phyloP scores from a whole-genome alignment of 2,888 invertebrate genomes.

The Diachrysia chrysitis region DNA sequence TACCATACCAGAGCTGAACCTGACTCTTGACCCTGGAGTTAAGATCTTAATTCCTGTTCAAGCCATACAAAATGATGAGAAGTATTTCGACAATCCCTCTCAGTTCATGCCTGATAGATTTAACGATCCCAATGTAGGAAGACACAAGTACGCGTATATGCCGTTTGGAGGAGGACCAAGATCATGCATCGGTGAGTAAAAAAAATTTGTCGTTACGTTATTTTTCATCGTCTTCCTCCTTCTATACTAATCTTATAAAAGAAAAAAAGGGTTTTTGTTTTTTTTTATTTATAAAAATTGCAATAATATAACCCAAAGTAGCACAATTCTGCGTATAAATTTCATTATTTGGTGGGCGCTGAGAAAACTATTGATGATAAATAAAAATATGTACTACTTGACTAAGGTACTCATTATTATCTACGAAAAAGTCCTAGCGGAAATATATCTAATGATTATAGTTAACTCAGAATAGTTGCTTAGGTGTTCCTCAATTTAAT shows the following conservation, averaged over 20 bases:
- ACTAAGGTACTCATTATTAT: no score
- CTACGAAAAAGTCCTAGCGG: no score
- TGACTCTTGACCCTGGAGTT: conserved; percentile 75
- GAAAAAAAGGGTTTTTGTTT: not conserved
- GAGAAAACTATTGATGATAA: no score
- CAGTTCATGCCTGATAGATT: conserved; percentile 74
- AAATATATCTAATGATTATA: no score
- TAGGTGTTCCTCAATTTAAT: no score
- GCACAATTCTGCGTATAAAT: no score
- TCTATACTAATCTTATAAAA: no score
- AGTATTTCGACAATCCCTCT: conserved; percentile 73
- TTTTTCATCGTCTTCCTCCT: not conserved
- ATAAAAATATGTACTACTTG: no score
- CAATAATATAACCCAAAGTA: no score
- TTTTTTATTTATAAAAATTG: no score
- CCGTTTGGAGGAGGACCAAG: conserved; percentile 79
- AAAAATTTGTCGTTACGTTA: not conserved
- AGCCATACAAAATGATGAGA: conserved; percentile 74
- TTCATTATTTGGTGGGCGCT: no score
- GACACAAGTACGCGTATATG: conserved; percentile 67
- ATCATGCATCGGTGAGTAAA: conserved; percentile 73
- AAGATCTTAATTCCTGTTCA: conserved; percentile 74
- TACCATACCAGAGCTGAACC: conserved; percentile 66
- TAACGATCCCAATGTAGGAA: conserved; percentile 44
- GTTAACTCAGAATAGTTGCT: no score